These are phyloP conservation scores for Tolmerus cingulatus DNA, from an alignment of 2,888 invertebrate genomes.

Conservation along the genomic window DNA sequence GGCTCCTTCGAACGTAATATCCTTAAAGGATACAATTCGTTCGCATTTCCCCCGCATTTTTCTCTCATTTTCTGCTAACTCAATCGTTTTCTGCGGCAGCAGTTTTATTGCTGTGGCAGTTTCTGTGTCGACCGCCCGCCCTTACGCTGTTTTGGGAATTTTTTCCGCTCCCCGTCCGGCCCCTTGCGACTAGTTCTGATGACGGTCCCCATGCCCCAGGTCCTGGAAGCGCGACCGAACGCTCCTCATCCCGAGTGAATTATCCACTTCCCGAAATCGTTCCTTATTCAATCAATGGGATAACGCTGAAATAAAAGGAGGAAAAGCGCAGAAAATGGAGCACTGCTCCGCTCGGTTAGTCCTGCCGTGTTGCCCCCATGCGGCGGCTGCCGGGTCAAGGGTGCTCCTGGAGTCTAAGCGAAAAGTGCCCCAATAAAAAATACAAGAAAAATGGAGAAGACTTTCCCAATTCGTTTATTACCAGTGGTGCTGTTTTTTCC, in stretches of 20 bases:
- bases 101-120: constrained; percentile 47
- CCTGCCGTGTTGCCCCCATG: background rate
- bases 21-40: constrained; percentile 46
- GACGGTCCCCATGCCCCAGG: background rate
- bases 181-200: background rate
- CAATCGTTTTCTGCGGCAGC: constrained; percentile 45
- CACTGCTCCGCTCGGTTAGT: constrained; percentile 19
- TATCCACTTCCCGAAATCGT: constrained; percentile 45
- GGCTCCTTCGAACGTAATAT: constrained; percentile 5
- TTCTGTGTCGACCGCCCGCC: constrained; percentile 66
- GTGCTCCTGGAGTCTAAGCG: background rate
- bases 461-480: constrained; percentile 49
- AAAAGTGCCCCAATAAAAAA: constrained; percentile 23
- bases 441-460: constrained; percentile 43
- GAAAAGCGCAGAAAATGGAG: constrained; percentile 37
- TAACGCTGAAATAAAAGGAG: constrained; percentile 47
- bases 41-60: constrained; percentile 29
- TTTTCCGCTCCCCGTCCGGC: background rate
- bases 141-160: constrained; percentile 65
- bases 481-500: constrained; percentile 41
- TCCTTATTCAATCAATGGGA: constrained; percentile 49
- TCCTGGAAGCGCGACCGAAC: background rate
- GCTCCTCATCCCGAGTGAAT: constrained; percentile 33
- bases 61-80: constrained; percentile 43
- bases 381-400: background rate